phyloP scores from a whole-genome alignment of 2,797 vertebrate species.

The Enteromius afrohamiltoni region DNA sequence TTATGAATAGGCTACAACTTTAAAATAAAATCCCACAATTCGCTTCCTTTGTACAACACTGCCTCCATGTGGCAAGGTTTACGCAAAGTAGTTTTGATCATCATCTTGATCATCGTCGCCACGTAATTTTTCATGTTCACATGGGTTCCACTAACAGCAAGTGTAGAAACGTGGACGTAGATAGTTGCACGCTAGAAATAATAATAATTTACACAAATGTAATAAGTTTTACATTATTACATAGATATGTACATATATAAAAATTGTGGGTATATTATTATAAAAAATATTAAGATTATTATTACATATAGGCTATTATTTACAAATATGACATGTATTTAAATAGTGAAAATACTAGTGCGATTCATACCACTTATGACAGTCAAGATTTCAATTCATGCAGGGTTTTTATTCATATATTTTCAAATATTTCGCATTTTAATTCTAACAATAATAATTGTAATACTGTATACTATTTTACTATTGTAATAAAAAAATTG shows the following conservation, averaged over 20 bases:
- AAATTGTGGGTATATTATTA: too few species aligned
- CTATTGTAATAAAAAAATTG: neutral
- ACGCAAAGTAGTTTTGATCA: neutral
- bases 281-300: too few species aligned
- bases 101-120: neutral
- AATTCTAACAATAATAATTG: neutral
- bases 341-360: too few species aligned
- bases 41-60: constrained; percentile 8
- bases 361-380: neutral
- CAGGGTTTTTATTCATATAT: neutral
- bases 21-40: neutral
- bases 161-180: too few species aligned
- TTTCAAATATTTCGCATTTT: neutral
- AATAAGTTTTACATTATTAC: too few species aligned
- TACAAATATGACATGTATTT: too few species aligned
- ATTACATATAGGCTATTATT: too few species aligned
- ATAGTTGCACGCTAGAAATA: too few species aligned
- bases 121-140: neutral
- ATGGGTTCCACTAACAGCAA: too few species aligned
- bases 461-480: too few species aligned
- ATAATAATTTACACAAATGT: too few species aligned
- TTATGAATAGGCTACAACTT: neutral
- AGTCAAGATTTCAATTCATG: neutral
- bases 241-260: too few species aligned
- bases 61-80: neutral